These are phyloP conservation scores for Taeniopygia guttata DNA, from an alignment of 2,797 vertebrate species.

Conservation along the genomic window DNA sequence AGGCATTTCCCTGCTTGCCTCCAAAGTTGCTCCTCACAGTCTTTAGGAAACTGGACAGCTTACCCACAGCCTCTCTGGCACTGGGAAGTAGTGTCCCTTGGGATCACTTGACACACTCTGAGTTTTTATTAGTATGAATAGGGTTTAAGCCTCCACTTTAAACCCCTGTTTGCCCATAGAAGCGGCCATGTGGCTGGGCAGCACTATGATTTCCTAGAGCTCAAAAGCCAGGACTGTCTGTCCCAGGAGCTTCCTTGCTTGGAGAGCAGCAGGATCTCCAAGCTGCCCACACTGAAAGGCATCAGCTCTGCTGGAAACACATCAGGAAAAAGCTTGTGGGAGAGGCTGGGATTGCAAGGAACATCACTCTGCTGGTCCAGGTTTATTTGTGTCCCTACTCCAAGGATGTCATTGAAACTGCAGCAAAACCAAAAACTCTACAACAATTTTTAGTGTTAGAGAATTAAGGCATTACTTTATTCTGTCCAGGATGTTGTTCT, in stretches of 20 bases:
- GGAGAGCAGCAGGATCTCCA: not conserved
- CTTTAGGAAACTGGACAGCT: not conserved
- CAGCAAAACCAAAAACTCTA: not conserved
- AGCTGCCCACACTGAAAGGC: not conserved
- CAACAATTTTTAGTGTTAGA: not conserved
- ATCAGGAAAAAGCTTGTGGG: not conserved
- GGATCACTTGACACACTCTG: not conserved
- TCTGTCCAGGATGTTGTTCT: not conserved
- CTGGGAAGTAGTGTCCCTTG: not conserved
- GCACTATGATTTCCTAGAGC: not conserved
- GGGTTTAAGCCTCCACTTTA: not conserved
- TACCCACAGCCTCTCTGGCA: not conserved
- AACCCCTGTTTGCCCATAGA: rapidly evolving
- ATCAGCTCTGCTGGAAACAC: not conserved
- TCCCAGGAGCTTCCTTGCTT: not conserved
- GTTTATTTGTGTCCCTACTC: not conserved
- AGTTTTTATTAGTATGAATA: not conserved
- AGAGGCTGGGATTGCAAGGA: not conserved
- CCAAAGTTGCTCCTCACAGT: not conserved
- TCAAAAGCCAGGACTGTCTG: rapidly evolving
- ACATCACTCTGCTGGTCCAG: not conserved
- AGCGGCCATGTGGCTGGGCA: not conserved
- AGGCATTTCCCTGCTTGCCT: not conserved
- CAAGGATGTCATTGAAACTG: not conserved
- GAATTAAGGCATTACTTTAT: not conserved